Evolutionary conservation across 2,797 vertebrate genomes (phyloP).

Genomic region (Decapterus maruadsi): DNA sequence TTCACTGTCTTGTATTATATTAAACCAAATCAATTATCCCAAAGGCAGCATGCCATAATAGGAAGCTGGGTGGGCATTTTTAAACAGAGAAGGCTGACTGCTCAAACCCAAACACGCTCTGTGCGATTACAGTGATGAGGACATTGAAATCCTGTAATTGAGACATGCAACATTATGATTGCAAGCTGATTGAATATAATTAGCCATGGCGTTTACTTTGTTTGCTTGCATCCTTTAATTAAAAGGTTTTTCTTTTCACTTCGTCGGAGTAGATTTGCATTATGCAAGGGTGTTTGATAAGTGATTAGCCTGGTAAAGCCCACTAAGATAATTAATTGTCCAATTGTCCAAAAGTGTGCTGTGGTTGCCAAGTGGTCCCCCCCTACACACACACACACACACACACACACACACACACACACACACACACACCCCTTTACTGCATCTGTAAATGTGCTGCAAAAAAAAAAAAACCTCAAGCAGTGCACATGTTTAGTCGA

Average conservation of each 20-base stretch:
- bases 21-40: constrained; percentile 77
- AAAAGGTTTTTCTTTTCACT: constrained; percentile 64
- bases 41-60: constrained; percentile 61
- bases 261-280: constrained; percentile 57
- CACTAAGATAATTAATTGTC: constrained; percentile 67
- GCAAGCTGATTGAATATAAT: constrained; percentile 80
- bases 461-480: constrained; percentile 27
- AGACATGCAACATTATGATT: constrained; percentile 78
- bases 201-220: constrained; percentile 73
- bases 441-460: background rate
- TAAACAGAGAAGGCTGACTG: constrained; percentile 48
- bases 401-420: no score
- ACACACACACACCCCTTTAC: no score
- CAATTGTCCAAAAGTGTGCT: constrained; percentile 55
- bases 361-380: constrained; percentile 37
- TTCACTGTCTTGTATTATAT: constrained; percentile 73
- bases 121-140: constrained; percentile 64
- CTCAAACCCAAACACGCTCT: constrained; percentile 50
- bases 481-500: constrained; percentile 1
- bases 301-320: constrained; percentile 67
- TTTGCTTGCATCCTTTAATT: constrained; percentile 79
- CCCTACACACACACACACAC: no score
- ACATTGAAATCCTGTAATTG: constrained; percentile 78
- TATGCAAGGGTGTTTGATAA: constrained; percentile 65
- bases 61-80: constrained; percentile 69